Evolutionary conservation across 64 coral and sea anemone genomes (phyloP), one percentile per base, ranked within the genome.

Genomic region (Montipora foliosa): DNA sequence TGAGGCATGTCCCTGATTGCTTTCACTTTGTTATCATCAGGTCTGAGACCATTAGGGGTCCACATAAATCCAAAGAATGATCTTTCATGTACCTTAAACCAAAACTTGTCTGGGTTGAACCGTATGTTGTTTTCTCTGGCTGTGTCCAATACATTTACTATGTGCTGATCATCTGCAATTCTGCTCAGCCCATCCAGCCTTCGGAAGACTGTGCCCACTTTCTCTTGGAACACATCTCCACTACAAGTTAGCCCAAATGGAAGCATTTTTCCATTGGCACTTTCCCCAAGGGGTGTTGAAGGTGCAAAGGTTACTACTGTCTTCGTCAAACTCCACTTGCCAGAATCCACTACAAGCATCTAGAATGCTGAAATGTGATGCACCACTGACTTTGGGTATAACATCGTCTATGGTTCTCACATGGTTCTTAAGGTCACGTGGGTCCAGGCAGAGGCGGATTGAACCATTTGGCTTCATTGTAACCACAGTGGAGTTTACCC

Each of bases 41-140:
- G n/a, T n/a, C n/a, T n/a, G n/a, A n/a, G n/a, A n/a, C 87, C 82
- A 60, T 44, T 5, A 14, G 74, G 29, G 1, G 81, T 91, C 73
- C 88, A 80, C 4, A 75, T 87, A 19, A 91, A 67, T 14, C 93
- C 71, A 22, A 94, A 94, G 68, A 89, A 89, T 16, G 92, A 94
- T 47, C 87, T 88, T 77, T 83, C 76, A 10, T 80, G 21, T 9
- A 93, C 92, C 75, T 94, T 94, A 22, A 93, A 87, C 76, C 87
- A 75, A 19, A 93, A 93, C 68, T 93, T 93, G 80, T 87, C 82
- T 58, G 49, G 60, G 90, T 89, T 89, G 74, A 89, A 79, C 78
- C 75, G 60, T 68, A 87, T 66, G 47, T 87, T 88, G 68, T 88
- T 88, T 5, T 57, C 52, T 10, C 2, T 5, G 0, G 52, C 10